Conservation (phyloP, 2,797 vertebrate species). For the Clarias fuscus region DNA sequence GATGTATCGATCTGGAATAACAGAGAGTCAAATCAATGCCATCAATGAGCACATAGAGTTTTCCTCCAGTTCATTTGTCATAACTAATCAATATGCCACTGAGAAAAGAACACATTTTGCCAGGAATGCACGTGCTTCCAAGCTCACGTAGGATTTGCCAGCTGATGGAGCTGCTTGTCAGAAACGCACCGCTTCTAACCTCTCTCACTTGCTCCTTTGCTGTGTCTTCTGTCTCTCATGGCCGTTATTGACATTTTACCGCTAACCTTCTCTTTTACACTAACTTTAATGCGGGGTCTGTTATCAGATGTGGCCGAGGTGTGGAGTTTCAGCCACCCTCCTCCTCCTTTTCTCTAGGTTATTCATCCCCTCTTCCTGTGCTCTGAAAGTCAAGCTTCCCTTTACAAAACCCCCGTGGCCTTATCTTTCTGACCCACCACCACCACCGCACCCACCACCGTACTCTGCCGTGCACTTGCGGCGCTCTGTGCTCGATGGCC, state of each 20-base stretch:
- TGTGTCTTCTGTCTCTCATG: conserved; percentile 60
- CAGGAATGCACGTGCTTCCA: neutral
- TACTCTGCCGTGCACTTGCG: conserved; percentile 26
- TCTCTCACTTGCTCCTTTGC: conserved; percentile 51
- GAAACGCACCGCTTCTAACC: conserved; percentile 58
- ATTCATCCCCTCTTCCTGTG: conserved; percentile 85
- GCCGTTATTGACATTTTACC: conserved; percentile 73
- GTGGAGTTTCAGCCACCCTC: conserved; percentile 82
- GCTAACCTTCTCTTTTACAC: conserved; percentile 78
- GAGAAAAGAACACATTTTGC: conserved; percentile 59
- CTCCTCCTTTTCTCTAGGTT: conserved; percentile 74
- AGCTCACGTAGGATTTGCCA: conserved; percentile 30
- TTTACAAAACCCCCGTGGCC: conserved; percentile 79
- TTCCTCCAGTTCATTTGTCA: conserved; percentile 76
- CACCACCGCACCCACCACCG: conserved; percentile 70
- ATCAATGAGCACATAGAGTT: conserved; percentile 73
- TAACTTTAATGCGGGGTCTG: conserved; percentile 72
- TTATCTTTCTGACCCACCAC: conserved; percentile 84
- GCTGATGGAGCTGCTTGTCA: conserved; percentile 62
- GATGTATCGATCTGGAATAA: conserved; percentile 62
- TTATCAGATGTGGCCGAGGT: conserved; percentile 86
- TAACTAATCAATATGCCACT: conserved; percentile 72
- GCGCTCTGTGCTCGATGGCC: conserved; percentile 31
- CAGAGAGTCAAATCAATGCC: conserved; percentile 72
- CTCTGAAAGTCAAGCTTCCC: conserved; percentile 86